phyloP scores from a whole-genome alignment of 2,888 invertebrate genomes.

The Drosophila lutescens region DNA sequence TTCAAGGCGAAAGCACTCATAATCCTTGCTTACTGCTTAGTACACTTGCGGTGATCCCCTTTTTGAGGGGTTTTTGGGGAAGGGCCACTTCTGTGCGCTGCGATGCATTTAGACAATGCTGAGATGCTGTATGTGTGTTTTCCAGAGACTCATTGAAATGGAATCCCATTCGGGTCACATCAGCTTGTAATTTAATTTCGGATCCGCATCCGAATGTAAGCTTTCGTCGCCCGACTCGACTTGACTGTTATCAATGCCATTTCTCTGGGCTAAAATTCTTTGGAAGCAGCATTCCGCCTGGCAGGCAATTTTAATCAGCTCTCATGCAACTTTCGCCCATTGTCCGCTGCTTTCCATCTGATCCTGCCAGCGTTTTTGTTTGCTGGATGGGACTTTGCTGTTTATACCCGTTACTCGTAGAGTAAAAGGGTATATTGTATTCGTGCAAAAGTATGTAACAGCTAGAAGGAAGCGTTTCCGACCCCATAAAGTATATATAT shows the following conservation, averaged over 20 bases:
- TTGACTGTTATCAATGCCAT: slow-evolving; percentile 24
- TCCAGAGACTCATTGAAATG: slow-evolving; percentile 31
- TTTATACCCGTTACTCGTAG: no score
- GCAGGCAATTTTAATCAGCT: slow-evolving; percentile 51
- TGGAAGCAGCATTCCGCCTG: not conserved
- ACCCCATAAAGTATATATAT: no score
- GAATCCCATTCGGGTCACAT: slow-evolving; percentile 34
- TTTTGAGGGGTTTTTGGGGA: no score
- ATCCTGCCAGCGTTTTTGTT: slow-evolving; percentile 33
- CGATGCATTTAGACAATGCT: slow-evolving; percentile 22
- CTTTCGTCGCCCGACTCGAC: slow-evolving; percentile 25
- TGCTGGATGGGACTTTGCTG: slow-evolving; percentile 48
- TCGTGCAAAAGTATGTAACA: no score
- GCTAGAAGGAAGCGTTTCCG: no score
- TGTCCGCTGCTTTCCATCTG: slow-evolving; percentile 31
- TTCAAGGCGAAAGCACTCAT: not conserved
- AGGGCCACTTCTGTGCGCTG: not conserved
- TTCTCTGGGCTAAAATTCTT: slow-evolving; percentile 12
- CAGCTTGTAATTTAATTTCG: slow-evolving; percentile 41
- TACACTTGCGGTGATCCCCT: not conserved
- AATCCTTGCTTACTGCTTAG: slow-evolving; percentile 1
- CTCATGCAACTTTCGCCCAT: slow-evolving; percentile 42
- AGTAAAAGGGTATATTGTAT: no score
- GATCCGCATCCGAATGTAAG: slow-evolving; percentile 28
- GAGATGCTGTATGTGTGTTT: slow-evolving; percentile 13